Evolutionary conservation across 2,113 vertebrate genomes (phyloP).

Genomic region (Talpa occidentalis): DNA sequence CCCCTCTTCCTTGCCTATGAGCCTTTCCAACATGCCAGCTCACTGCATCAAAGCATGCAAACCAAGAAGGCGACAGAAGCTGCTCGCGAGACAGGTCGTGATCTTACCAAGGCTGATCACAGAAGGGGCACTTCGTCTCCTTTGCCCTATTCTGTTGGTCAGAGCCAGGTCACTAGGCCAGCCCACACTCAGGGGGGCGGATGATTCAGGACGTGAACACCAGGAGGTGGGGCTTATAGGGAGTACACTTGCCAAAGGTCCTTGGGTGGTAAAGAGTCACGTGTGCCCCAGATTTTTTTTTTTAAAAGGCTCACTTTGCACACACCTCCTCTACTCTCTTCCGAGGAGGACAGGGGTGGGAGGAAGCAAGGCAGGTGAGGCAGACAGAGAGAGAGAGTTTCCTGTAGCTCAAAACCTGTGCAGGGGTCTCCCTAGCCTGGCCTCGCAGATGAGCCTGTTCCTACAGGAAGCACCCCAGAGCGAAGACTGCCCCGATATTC

Average conservation of each 20-base stretch:
- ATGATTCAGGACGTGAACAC: rapidly evolving
- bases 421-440: not conserved
- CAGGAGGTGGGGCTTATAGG: not conserved
- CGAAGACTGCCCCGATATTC: rapidly evolving
- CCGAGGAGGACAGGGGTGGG: not conserved
- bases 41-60: not conserved
- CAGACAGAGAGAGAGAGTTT: not conserved
- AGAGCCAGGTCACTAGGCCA: not conserved
- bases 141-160: not conserved
- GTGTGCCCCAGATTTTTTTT: not conserved
- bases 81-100: not conserved
- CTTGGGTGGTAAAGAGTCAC: rapidly evolving
- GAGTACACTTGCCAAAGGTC: not conserved
- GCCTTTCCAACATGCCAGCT: not conserved
- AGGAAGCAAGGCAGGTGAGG: not conserved
- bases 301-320: too few relatives aligned
- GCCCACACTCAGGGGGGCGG: not conserved
- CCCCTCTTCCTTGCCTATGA: not conserved
- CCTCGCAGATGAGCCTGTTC: not conserved
- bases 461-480: not conserved
- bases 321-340: too few relatives aligned
- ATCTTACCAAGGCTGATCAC: too few relatives aligned
- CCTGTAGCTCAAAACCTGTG: not conserved
- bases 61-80: not conserved
- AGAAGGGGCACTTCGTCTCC: not conserved